Conservation (phyloP, 1,140 invertebrate species). For the Stegodyphus dumicola region DNA sequence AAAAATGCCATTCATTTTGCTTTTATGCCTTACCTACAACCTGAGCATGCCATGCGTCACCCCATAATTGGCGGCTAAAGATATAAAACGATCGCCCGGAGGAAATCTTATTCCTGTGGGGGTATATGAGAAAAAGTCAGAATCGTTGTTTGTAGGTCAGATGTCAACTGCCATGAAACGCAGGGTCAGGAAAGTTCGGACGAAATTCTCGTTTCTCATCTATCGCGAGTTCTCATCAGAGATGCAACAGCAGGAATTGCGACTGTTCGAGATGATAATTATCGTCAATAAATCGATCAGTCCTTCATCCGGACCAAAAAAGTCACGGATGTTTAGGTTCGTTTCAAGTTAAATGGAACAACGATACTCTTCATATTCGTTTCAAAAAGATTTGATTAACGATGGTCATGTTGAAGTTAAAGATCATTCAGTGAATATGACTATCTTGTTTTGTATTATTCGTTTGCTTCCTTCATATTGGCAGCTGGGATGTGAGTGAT, state of each 20-base stretch:
- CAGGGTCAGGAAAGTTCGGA: slow-evolving; percentile 33
- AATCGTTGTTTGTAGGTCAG: slow-evolving; percentile 43
- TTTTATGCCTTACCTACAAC: slow-evolving; percentile 48
- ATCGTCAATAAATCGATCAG: background rate
- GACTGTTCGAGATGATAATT: background rate
- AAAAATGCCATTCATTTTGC: slow-evolving; percentile 57
- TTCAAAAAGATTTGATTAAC: too few species aligned
- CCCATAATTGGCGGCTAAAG: slow-evolving; percentile 51
- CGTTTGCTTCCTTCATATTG: too few species aligned
- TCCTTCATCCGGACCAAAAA: background rate
- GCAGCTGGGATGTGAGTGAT: too few species aligned
- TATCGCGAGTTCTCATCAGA: background rate
- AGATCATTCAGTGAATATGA: too few species aligned
- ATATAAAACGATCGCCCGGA: slow-evolving; percentile 41
- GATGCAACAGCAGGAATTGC: background rate
- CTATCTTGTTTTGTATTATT: too few species aligned
- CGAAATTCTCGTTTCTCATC: background rate
- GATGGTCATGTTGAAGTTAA: too few species aligned
- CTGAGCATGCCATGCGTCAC: slow-evolving; percentile 54
- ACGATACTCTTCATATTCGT: too few species aligned
- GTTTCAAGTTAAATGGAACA: too few species aligned
- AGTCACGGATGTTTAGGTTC: too few species aligned
- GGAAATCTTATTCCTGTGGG: background rate
- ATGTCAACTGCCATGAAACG: slow-evolving; percentile 40
- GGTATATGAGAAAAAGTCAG: slow-evolving; percentile 40